A percentile compares a stretch with the other conserved stretches of the same genome.
phyloP scores from a whole-genome alignment of 2,113 vertebrate genomes.

The Tragelaphus imberbis region DNA sequence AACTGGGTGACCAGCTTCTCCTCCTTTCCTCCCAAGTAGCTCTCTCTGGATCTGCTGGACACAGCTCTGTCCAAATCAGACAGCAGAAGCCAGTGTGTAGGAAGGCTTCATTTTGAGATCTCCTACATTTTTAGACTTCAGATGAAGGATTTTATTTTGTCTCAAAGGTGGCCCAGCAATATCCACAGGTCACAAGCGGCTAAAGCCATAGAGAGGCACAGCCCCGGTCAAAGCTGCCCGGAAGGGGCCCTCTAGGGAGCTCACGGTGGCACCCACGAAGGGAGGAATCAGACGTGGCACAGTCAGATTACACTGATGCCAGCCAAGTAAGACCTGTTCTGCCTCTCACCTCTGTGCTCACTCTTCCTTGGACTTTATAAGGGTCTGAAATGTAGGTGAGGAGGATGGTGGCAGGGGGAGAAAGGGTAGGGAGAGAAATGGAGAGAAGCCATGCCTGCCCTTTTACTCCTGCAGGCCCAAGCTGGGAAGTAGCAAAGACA shows the following conservation, averaged over 20 bases:
- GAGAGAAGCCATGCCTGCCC: not conserved
- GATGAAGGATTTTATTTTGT: constrained; percentile 41
- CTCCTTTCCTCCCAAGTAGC: constrained; percentile 49
- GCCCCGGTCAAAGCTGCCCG: not conserved
- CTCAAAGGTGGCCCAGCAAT: not conserved
- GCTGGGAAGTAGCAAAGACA: not conserved
- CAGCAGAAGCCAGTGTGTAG: constrained; percentile 73
- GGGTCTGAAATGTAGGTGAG: not conserved
- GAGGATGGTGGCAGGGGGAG: not conserved
- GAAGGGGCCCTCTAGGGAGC: not conserved
- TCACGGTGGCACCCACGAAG: accelerated
- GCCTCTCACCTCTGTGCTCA: not conserved
- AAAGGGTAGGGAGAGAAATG: not conserved
- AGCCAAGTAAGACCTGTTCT: not conserved
- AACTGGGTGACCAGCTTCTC: constrained; percentile 73
- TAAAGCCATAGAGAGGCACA: not conserved
- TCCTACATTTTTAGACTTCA: constrained; percentile 66
- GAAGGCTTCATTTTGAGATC: constrained; percentile 82
- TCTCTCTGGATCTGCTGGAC: constrained; percentile 77
- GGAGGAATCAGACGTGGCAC: not conserved
- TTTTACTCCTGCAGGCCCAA: not conserved
- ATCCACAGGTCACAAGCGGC: not conserved
- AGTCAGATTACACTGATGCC: not conserved
- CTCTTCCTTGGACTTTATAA: not conserved
- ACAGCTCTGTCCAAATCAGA: constrained; percentile 78